phyloP scores from a whole-genome alignment of 1,140 invertebrate genomes.

The Cardiocondyla obscurior region DNA sequence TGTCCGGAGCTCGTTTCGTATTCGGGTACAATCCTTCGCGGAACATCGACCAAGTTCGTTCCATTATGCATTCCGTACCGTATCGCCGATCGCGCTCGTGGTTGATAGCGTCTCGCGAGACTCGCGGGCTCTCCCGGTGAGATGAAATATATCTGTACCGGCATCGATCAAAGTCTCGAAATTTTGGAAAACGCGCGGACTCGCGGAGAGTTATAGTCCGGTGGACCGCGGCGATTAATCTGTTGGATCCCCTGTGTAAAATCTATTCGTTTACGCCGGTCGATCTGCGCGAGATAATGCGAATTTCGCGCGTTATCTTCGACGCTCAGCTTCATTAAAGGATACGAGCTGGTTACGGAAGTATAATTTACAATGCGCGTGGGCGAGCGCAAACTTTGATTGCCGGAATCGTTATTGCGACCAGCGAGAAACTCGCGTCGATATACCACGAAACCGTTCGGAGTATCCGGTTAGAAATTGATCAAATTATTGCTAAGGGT shows the following conservation, averaged over 20 bases:
- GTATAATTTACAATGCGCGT: neutral
- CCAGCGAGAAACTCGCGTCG: neutral
- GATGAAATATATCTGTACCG: neutral
- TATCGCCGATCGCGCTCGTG: constrained; percentile 38
- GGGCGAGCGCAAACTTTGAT: constrained; percentile 28
- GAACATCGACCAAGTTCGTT: constrained; percentile 22
- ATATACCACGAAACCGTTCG: too few species aligned
- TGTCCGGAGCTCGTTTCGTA: constrained; percentile 57
- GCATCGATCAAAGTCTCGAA: constrained; percentile 31
- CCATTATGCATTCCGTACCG: constrained; percentile 51
- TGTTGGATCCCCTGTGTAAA: neutral
- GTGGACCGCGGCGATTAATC: constrained; percentile 10
- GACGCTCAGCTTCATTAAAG: neutral
- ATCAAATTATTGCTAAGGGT: constrained; percentile 3
- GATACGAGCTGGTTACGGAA: constrained; percentile 30
- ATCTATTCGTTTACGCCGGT: neutral
- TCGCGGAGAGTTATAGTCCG: neutral
- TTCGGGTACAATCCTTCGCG: constrained; percentile 46
- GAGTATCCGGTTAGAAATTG: too few species aligned
- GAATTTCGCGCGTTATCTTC: neutral
- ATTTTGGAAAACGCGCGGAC: neutral
- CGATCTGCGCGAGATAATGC: neutral
- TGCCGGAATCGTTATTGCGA: neutral
- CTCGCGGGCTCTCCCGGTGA: neutral
- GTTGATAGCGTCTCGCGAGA: constrained; percentile 15